These are phyloP conservation scores for Psilopsiagon aurifrons DNA, from an alignment of 2,113 vertebrate genomes.

Conservation along the genomic window DNA sequence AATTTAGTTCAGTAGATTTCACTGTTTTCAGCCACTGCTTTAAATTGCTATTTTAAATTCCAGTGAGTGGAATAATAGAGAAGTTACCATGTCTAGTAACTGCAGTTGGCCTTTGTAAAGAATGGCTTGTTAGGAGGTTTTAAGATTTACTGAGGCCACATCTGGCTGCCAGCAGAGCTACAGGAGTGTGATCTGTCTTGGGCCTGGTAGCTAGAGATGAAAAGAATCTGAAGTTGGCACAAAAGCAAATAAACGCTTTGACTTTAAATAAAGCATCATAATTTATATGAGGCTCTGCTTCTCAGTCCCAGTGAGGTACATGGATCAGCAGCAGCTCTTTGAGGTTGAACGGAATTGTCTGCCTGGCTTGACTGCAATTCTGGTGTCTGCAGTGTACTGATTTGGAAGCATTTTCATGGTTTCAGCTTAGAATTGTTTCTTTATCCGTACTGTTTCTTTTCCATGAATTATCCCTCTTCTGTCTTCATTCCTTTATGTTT, in stretches of 20 bases:
- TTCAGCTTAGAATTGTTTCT: constrained; percentile 6
- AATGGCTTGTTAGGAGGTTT: constrained; percentile 75
- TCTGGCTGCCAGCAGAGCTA: constrained; percentile 79
- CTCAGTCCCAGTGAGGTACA: constrained; percentile 58
- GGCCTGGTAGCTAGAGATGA: constrained; percentile 77
- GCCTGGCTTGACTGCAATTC: constrained; percentile 52
- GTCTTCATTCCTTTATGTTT: constrained; percentile 2
- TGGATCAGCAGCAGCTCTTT: constrained; percentile 70
- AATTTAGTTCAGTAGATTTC: not conserved
- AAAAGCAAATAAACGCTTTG: constrained; percentile 81
- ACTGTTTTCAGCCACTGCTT: constrained; percentile 50
- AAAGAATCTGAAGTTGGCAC: constrained; percentile 80
- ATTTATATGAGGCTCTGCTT: constrained; percentile 74
- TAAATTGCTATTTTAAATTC: constrained; percentile 77
- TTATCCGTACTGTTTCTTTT: constrained; percentile 2
- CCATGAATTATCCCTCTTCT: not conserved
- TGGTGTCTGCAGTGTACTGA: constrained; percentile 49
- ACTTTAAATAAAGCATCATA: constrained; percentile 80
- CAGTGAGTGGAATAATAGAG: constrained; percentile 70
- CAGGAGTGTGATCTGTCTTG: constrained; percentile 77
- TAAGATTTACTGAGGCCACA: constrained; percentile 79
- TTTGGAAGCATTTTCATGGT: constrained; percentile 50
- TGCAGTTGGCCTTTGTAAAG: constrained; percentile 74
- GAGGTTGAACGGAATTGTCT: constrained; percentile 66
- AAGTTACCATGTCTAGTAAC: constrained; percentile 73